Percentiles rank a stretch among this genome's conserved stretches.
phyloP scores from a whole-genome alignment of 2,113 vertebrate species.

The Agelaius tricolor region DNA sequence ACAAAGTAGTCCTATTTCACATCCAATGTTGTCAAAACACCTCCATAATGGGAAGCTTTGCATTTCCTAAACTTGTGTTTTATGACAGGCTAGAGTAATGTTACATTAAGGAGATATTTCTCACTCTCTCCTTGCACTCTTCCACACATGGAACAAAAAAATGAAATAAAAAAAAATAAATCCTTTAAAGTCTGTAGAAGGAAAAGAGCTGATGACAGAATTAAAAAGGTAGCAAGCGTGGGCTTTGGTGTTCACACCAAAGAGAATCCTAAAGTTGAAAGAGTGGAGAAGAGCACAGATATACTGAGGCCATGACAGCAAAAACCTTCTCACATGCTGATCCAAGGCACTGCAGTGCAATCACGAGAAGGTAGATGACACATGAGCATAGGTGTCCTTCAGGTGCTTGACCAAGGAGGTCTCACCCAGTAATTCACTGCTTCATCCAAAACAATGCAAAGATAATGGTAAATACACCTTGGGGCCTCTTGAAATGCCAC shows the following conservation, averaged over 20 bases:
- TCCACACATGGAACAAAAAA: not conserved
- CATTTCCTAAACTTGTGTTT: not conserved
- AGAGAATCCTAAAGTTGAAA: not conserved
- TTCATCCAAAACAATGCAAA: not conserved
- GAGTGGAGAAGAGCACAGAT: not conserved
- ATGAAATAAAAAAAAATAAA: not conserved
- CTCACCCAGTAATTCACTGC: not conserved
- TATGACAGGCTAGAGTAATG: not conserved
- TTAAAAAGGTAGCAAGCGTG: not conserved
- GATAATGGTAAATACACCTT: not conserved
- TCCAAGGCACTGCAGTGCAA: not conserved
- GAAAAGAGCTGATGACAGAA: not conserved
- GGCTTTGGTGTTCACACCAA: not conserved
- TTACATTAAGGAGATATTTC: not conserved
- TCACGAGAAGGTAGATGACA: fast-evolving
- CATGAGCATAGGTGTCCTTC: not conserved
- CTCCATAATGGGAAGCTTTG: not conserved
- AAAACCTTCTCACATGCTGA: not conserved
- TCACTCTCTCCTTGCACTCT: not conserved
- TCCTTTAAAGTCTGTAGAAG: not conserved
- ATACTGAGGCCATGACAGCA: not conserved
- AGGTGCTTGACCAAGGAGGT: not conserved
- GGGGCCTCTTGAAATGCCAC: not conserved
- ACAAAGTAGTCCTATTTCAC: not conserved
- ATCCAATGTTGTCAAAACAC: not conserved